These are phyloP conservation scores for Melanotaenia parkinsoni DNA, from an alignment of 2,797 vertebrate species.

Conservation along the genomic window DNA sequence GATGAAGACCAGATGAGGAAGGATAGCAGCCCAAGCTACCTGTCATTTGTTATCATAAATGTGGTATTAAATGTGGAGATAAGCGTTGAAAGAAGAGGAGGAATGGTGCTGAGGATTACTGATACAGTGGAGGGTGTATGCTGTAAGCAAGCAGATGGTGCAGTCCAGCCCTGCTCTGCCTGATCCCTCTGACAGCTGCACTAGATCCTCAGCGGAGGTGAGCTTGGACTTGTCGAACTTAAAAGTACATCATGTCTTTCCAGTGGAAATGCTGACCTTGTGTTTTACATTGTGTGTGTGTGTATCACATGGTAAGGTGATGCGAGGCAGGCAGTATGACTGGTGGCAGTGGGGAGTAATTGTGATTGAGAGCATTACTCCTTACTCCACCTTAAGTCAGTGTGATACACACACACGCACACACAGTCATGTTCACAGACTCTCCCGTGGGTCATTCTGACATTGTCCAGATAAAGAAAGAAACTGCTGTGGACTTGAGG, in stretches of 20 bases:
- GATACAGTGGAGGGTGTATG: slow-evolving; percentile 70
- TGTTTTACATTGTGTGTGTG: slow-evolving; percentile 39
- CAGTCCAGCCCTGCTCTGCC: slow-evolving; percentile 48
- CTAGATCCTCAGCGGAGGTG: slow-evolving; percentile 69
- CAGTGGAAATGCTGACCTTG: slow-evolving; percentile 66
- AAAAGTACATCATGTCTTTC: slow-evolving; percentile 63
- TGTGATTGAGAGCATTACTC: slow-evolving; percentile 82
- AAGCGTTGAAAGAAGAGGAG: slow-evolving; percentile 78
- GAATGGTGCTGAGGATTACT: slow-evolving; percentile 68
- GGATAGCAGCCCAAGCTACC: slow-evolving; percentile 67
- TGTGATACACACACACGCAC: slow-evolving; percentile 39
- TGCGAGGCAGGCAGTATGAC: slow-evolving; percentile 70
- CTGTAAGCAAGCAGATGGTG: slow-evolving; percentile 72
- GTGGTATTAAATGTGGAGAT: slow-evolving; percentile 80
- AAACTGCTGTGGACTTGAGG: slow-evolving; percentile 73
- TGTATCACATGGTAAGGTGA: slow-evolving; percentile 50
- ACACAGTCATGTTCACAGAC: slow-evolving; percentile 50
- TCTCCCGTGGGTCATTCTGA: slow-evolving; percentile 81
- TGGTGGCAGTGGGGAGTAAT: slow-evolving; percentile 82
- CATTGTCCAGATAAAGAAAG: slow-evolving; percentile 83
- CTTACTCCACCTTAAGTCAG: slow-evolving; percentile 72
- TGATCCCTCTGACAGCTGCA: slow-evolving; percentile 76
- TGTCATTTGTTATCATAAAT: slow-evolving; percentile 82
- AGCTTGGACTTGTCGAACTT: slow-evolving; percentile 52
- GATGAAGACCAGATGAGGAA: slow-evolving; percentile 71